These are phyloP conservation scores for Emmelina monodactyla DNA, from an alignment of 2,888 invertebrate species.

Conservation along the genomic window DNA sequence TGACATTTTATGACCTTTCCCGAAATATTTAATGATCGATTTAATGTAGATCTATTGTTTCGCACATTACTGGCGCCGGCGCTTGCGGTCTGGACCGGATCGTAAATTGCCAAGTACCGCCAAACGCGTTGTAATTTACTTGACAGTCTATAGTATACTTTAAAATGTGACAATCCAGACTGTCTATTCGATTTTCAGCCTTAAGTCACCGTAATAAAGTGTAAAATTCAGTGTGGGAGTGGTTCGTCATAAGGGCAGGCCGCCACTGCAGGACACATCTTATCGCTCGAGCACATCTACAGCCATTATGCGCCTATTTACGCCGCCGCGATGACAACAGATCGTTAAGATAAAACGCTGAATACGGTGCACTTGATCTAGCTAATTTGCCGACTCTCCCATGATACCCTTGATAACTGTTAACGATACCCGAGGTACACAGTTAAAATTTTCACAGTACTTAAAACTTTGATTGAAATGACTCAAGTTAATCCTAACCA, in stretches of 20 bases:
- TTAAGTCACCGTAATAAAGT: not conserved
- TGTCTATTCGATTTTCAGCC: not conserved
- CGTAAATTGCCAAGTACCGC: conserved; percentile 59
- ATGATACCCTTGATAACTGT: not conserved
- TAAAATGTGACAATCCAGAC: not conserved
- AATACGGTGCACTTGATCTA: conserved; percentile 17
- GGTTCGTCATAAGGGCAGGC: conserved; percentile 25
- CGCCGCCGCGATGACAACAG: conserved; percentile 36
- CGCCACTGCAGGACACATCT: conserved; percentile 13
- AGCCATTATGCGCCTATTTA: conserved; percentile 58
- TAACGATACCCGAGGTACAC: not conserved
- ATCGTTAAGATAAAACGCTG: conserved; percentile 34
- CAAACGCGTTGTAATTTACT: conserved; percentile 58
- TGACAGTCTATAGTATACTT: conserved; percentile 41
- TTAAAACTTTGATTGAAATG: no score
- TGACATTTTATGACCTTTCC: no score
- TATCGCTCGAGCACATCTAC: conserved; percentile 52
- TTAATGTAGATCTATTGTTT: conserved; percentile 11
- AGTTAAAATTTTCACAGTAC: conserved; percentile 1
- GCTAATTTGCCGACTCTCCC: not conserved
- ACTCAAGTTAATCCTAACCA: no score
- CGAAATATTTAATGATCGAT: no score
- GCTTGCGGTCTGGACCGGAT: conserved; percentile 25
- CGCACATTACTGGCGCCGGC: conserved; percentile 29
- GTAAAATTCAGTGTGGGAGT: conserved; percentile 3